phyloP scores from a whole-genome alignment of 2,797 vertebrate species.

The Diglossa cyanea region DNA sequence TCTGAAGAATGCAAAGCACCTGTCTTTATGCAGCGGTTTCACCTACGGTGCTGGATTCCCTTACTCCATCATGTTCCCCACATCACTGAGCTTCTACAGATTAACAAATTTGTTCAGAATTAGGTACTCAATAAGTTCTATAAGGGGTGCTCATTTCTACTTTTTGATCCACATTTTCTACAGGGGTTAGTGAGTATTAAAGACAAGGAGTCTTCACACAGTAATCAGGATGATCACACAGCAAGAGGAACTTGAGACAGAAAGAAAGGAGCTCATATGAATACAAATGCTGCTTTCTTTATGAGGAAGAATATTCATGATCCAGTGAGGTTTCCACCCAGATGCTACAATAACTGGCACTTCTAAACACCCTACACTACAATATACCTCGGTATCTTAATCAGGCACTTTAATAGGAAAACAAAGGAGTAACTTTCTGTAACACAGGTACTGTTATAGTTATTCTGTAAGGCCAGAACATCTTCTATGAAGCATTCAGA shows the following conservation, averaged over 20 bases:
- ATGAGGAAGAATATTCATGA: neutral
- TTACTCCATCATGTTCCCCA: neutral
- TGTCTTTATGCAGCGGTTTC: neutral
- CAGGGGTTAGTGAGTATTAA: neutral
- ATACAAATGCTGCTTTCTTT: neutral
- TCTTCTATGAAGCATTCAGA: neutral
- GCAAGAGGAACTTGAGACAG: neutral
- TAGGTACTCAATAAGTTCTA: neutral
- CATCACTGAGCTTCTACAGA: neutral
- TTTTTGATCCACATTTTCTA: neutral
- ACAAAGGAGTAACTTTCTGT: neutral
- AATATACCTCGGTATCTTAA: neutral
- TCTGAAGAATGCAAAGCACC: neutral
- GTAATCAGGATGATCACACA: rapidly evolving
- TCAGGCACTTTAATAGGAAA: constrained; percentile 64
- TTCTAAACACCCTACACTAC: constrained; percentile 4
- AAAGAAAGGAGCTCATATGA: neutral
- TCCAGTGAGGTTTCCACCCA: constrained; percentile 16
- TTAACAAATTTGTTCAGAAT: neutral
- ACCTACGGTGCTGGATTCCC: rapidly evolving
- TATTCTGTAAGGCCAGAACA: constrained; percentile 12
- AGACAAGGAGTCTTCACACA: neutral
- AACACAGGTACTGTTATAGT: neutral
- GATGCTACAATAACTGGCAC: constrained; percentile 31
- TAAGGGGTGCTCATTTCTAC: neutral